Conservation (phyloP, 2,113 vertebrate species). For the Nerophis ophidion region DNA sequence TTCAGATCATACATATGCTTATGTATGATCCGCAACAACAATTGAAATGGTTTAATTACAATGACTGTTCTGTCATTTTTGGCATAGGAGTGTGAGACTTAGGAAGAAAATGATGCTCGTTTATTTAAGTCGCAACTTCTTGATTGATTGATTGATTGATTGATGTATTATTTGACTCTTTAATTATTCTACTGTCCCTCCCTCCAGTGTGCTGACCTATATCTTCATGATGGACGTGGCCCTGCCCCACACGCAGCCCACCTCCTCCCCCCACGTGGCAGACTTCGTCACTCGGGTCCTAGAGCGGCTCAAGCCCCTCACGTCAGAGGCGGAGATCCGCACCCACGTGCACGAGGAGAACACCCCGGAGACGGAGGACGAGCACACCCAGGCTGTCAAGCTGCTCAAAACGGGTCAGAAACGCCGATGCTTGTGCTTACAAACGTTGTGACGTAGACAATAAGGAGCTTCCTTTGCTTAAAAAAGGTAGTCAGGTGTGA, state of each 20-base stretch:
- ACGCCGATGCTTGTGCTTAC: constrained; percentile 21
- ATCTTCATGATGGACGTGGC: constrained; percentile 98
- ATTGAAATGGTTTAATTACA: too few species aligned
- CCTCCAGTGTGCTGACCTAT: constrained; percentile 89
- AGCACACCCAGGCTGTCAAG: constrained; percentile 95
- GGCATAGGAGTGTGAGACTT: too few species aligned
- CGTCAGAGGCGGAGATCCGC: constrained; percentile 91
- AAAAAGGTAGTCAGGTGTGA: constrained; percentile 10
- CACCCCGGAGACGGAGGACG: constrained; percentile 86
- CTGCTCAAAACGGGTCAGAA: constrained; percentile 93
- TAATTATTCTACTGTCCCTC: background rate
- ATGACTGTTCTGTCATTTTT: too few species aligned
- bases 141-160: background rate
- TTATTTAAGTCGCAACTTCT: background rate
- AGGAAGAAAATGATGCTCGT: background rate
- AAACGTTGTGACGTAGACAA: constrained; percentile 16
- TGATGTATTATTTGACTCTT: background rate
- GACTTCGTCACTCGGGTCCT: constrained; percentile 86
- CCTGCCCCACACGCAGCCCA: constrained; percentile 86
- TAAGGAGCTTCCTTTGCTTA: background rate
- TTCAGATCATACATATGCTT: too few species aligned
- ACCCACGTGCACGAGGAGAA: constrained; percentile 95
- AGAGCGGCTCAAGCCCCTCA: constrained; percentile 84
- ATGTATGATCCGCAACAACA: too few species aligned
- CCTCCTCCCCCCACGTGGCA: constrained; percentile 84